phyloP scores from a whole-genome alignment of 2,888 invertebrate species.

The Vannuccia rotundouncinata region DNA sequence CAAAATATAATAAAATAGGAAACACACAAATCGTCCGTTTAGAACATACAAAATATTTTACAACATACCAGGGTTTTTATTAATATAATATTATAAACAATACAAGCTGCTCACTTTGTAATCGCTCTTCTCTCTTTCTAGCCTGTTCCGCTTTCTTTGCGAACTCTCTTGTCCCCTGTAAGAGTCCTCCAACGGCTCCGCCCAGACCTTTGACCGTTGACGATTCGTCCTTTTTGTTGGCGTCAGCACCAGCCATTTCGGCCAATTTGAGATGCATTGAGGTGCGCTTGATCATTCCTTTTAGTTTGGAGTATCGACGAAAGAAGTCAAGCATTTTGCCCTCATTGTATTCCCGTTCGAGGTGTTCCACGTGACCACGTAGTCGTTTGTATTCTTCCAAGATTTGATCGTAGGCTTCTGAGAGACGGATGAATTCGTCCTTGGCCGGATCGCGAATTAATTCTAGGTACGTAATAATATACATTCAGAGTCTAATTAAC shows the following conservation, averaged over 20 bases:
- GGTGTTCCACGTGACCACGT: constrained; percentile 47
- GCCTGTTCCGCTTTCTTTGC: constrained; percentile 45
- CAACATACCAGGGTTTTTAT: too few species aligned
- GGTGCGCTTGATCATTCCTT: constrained; percentile 81
- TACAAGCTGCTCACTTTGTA: constrained; percentile 46
- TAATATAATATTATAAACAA: too few species aligned
- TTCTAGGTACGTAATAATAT: too few species aligned
- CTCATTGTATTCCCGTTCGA: constrained; percentile 73
- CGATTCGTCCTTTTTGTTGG: constrained; percentile 31
- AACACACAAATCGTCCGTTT: too few species aligned
- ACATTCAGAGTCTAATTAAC: too few species aligned
- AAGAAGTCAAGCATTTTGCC: constrained; percentile 87
- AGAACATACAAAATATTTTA: too few species aligned
- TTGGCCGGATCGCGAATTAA: constrained; percentile 28
- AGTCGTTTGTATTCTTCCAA: constrained; percentile 48
- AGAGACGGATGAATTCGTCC: constrained; percentile 22
- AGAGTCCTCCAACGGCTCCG: constrained; percentile 43
- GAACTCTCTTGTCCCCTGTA: constrained; percentile 44
- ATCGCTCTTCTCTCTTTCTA: constrained; percentile 45
- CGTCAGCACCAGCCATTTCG: constrained; percentile 7
- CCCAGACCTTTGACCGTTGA: background rate
- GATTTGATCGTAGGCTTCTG: constrained; percentile 44
- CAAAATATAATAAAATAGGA: too few species aligned
- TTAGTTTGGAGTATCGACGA: constrained; percentile 86
- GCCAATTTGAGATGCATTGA: constrained; percentile 47